Percentiles rank a stretch among this genome's conserved stretches.
Conservation (phyloP, 1,140 invertebrate species). For the Polypedilum pembai region DNA sequence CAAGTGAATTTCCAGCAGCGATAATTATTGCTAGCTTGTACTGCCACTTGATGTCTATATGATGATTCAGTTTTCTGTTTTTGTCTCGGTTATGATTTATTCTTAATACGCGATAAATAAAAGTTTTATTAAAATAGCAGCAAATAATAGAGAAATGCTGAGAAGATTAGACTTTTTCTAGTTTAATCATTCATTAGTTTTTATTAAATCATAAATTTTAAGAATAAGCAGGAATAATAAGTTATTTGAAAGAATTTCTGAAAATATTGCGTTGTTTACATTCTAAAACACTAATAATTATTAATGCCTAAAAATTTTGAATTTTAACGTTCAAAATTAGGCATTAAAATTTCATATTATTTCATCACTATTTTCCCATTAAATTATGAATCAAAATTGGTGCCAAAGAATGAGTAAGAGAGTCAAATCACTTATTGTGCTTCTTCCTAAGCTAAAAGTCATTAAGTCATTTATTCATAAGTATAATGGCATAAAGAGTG, state of each 20-base stretch:
- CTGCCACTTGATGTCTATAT: neutral
- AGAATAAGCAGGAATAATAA: no score
- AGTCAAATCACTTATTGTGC: no score
- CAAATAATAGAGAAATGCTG: neutral
- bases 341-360: no score
- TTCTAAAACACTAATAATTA: no score
- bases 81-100: neutral
- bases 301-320: no score
- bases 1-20: neutral
- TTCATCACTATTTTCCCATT: no score
- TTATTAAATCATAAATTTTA: neutral
- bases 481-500: neutral
- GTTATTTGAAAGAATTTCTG: no score
- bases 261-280: no score
- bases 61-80: neutral
- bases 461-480: slow-evolving; percentile 7
- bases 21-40: neutral
- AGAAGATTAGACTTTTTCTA: neutral
- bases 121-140: neutral
- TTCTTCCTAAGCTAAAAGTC: neutral
- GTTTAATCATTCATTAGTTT: neutral
- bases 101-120: neutral
- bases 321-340: no score
- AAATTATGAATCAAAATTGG: no score
- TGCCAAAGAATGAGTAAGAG: no score